phyloP scores from a whole-genome alignment of 2,797 vertebrate genomes.

The Erithacus rubecula region DNA sequence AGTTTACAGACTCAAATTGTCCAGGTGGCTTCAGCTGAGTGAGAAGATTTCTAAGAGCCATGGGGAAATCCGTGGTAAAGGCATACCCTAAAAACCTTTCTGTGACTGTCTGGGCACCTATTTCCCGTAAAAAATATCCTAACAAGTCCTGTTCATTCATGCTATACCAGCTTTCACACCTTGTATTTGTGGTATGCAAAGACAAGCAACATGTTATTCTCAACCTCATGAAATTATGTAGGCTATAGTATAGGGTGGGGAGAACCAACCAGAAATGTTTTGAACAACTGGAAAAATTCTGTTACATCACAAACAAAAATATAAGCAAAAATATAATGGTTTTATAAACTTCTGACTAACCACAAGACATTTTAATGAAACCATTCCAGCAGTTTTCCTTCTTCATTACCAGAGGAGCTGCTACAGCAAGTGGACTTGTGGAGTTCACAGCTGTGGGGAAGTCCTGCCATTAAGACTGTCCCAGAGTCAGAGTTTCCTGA shows the following conservation, averaged over 20 bases:
- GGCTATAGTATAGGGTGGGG: not conserved
- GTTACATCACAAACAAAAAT: slow-evolving; percentile 46
- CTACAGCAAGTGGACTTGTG: not conserved
- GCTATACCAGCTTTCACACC: slow-evolving; percentile 56
- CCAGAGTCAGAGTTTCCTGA: slow-evolving; percentile 18
- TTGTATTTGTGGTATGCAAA: slow-evolving; percentile 50
- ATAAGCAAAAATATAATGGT: slow-evolving; percentile 37
- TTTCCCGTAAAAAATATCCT: slow-evolving; percentile 25
- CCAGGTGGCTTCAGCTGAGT: slow-evolving; percentile 34
- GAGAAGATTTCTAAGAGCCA: slow-evolving; percentile 28
- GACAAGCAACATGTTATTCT: slow-evolving; percentile 49
- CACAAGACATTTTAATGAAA: slow-evolving; percentile 1
- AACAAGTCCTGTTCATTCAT: slow-evolving; percentile 46
- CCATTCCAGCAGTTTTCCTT: slow-evolving; percentile 15
- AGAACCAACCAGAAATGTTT: slow-evolving; percentile 20
- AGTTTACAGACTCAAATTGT: slow-evolving; percentile 16
- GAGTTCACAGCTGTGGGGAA: slow-evolving; percentile 23
- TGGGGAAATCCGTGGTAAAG: slow-evolving; percentile 33
- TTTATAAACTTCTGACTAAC: slow-evolving; percentile 40
- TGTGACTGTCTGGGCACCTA: slow-evolving; percentile 41
- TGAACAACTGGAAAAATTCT: slow-evolving; percentile 8
- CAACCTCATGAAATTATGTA: not conserved
- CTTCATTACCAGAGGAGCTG: not conserved
- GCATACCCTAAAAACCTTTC: slow-evolving; percentile 15
- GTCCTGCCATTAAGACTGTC: slow-evolving; percentile 8